A percentile compares a stretch with the other conserved stretches of the same genome.
Evolutionary conservation across 2,113 vertebrate genomes (phyloP).

Genomic region (Otolemur garnettii): DNA sequence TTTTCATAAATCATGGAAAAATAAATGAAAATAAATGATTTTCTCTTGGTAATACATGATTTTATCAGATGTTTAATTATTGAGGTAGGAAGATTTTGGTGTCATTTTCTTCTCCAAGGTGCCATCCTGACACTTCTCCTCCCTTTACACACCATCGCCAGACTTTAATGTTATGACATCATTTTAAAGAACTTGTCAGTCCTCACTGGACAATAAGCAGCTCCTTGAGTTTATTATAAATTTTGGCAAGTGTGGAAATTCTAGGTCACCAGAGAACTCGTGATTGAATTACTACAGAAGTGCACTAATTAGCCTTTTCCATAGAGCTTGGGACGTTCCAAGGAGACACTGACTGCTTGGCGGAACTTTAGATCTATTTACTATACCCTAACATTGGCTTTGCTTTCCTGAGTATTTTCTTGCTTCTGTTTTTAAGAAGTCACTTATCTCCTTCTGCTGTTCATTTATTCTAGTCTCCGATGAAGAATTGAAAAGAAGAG

Average conservation of each 20-base stretch:
- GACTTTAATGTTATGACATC: conserved; percentile 35
- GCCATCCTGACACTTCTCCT: neutral
- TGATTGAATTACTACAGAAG: conserved; percentile 63
- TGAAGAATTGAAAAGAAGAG: conserved; percentile 91
- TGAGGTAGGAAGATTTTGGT: neutral
- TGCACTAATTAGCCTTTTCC: conserved; percentile 54
- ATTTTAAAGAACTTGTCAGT: conserved; percentile 57
- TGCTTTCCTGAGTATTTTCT: conserved; percentile 8
- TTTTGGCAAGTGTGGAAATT: conserved; percentile 68
- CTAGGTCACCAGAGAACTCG: conserved; percentile 44
- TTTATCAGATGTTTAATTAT: conserved; percentile 27
- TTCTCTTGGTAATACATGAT: neutral
- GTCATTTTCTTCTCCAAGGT: neutral
- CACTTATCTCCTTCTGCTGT: conserved; percentile 46
- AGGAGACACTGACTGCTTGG: conserved; percentile 17
- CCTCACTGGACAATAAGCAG: conserved; percentile 53
- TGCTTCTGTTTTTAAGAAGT: conserved; percentile 47
- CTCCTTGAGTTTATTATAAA: conserved; percentile 66
- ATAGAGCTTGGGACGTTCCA: neutral
- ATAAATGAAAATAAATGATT: conserved; percentile 9
- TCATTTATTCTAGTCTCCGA: conserved; percentile 87
- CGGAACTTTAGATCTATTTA: neutral
- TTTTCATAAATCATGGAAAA: conserved; percentile 33
- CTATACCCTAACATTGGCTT: neutral
- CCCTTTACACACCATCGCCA: neutral